Conservation (phyloP, 1,140 invertebrate species). For the Vanessa atalanta region DNA sequence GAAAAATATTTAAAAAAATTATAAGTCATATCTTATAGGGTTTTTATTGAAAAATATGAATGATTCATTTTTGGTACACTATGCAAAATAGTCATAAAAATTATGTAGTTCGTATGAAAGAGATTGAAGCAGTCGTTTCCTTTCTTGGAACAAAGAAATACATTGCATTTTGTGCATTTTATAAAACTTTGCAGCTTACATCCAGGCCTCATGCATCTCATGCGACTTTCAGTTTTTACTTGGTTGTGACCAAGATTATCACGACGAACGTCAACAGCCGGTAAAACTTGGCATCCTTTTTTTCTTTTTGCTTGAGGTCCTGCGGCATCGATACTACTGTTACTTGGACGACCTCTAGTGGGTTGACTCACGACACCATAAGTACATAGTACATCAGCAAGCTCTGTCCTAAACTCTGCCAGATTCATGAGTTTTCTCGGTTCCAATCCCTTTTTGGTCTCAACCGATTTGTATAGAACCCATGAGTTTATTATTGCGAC, state of each 20-base stretch:
- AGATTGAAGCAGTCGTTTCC: constrained; percentile 31
- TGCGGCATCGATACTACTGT: constrained; percentile 19
- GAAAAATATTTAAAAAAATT: constrained; percentile 23
- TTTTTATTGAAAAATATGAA: constrained; percentile 14
- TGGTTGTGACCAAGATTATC: constrained; percentile 32
- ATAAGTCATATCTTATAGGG: constrained; percentile 7
- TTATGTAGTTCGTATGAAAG: constrained; percentile 31
- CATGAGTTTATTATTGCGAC: constrained; percentile 2
- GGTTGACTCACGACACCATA: constrained; percentile 32
- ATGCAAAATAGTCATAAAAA: constrained; percentile 24
- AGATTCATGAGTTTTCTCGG: constrained; percentile 25
- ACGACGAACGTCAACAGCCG: constrained; percentile 29
- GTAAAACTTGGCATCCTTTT: constrained; percentile 29
- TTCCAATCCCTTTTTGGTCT: constrained; percentile 13
- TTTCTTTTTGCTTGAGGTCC: constrained; percentile 19
- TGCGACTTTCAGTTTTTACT: constrained; percentile 28
- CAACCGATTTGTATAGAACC: constrained; percentile 13
- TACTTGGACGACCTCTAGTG: constrained; percentile 37
- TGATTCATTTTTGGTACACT: constrained; percentile 24
- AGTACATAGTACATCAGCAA: constrained; percentile 33
- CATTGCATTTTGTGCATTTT: constrained; percentile 35
- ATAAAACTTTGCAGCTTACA: constrained; percentile 26
- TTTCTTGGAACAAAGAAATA: constrained; percentile 31
- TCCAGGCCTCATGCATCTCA: constrained; percentile 25
- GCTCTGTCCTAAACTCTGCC: constrained; percentile 35